A percentile compares a stretch with the other conserved stretches of the same genome.
phyloP scores from a whole-genome alignment of 2,113 vertebrate species.

The Vimba vimba region DNA sequence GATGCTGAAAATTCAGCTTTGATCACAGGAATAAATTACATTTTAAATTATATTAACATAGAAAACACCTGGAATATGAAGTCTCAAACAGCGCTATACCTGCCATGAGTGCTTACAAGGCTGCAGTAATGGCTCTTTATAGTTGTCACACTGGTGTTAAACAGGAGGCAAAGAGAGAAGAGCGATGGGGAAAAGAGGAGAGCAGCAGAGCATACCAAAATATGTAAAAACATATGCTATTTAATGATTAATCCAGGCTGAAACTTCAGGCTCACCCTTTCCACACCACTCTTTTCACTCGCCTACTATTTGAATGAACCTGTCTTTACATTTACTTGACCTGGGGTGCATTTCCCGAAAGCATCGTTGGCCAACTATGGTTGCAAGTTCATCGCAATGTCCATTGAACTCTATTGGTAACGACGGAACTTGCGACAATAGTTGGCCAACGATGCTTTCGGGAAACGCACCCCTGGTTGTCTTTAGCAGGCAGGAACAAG shows the following conservation, averaged over 20 bases:
- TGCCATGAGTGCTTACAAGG: neutral
- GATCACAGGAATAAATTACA: no score
- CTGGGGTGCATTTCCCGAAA: no score
- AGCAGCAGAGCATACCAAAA: neutral
- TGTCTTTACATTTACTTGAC: neutral
- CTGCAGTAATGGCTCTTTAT: neutral
- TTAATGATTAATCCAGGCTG: constrained; percentile 2
- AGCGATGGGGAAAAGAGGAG: neutral
- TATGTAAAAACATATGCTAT: constrained; percentile 20
- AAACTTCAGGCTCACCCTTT: neutral
- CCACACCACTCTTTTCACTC: neutral
- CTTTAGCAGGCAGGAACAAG: no score
- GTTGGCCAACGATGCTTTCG: no score
- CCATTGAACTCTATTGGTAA: no score
- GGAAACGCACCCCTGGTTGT: no score
- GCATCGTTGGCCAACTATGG: no score
- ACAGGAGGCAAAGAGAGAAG: neutral
- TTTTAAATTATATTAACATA: neutral
- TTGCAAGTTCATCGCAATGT: no score
- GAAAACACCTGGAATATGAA: neutral
- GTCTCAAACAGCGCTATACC: neutral
- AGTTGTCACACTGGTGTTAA: constrained; percentile 1
- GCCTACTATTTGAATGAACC: neutral
- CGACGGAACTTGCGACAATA: no score
- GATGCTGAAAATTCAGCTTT: no score